Conservation (phyloP, 2,888 invertebrate species). For the Drosophila anceps region DNA sequence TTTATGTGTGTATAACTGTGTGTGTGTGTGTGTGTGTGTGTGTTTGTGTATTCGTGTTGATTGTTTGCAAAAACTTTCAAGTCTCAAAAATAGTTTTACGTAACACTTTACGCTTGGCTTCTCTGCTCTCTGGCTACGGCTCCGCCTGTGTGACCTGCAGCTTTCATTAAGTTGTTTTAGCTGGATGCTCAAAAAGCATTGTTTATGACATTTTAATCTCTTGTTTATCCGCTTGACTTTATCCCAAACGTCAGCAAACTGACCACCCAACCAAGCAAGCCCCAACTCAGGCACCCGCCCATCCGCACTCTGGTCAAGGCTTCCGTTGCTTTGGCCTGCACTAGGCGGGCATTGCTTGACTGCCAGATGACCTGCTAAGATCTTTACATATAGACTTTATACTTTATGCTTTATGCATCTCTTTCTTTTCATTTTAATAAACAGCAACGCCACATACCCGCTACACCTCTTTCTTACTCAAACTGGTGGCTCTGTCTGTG, state of each 20-base stretch:
- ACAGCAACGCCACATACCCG: no score
- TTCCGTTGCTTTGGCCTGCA: slow-evolving; percentile 9
- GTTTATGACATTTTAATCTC: slow-evolving; percentile 82
- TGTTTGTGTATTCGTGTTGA: slow-evolving; percentile 32
- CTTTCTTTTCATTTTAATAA: no score
- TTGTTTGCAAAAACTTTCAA: slow-evolving; percentile 50
- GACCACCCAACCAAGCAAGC: slow-evolving; percentile 29
- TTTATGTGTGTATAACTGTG: neutral
- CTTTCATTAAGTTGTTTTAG: slow-evolving; percentile 77
- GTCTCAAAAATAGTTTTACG: slow-evolving; percentile 48
- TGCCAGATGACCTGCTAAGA: slow-evolving; percentile 5
- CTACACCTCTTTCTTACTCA: neutral
- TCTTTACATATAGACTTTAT: neutral
- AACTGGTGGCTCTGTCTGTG: neutral
- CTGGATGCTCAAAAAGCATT: slow-evolving; percentile 68
- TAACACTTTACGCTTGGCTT: slow-evolving; percentile 43
- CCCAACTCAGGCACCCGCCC: slow-evolving; percentile 17
- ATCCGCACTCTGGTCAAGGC: slow-evolving; percentile 59
- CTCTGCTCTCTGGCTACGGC: neutral
- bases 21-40: slow-evolving; percentile 3
- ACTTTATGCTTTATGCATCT: no score
- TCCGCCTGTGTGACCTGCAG: slow-evolving; percentile 30
- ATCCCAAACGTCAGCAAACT: slow-evolving; percentile 54
- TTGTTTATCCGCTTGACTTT: slow-evolving; percentile 81
- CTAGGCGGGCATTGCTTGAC: slow-evolving; percentile 9